Base-by-base conservation (phyloP, 2,888 invertebrate genomes). In the Dexiosoma caninum region DNA sequence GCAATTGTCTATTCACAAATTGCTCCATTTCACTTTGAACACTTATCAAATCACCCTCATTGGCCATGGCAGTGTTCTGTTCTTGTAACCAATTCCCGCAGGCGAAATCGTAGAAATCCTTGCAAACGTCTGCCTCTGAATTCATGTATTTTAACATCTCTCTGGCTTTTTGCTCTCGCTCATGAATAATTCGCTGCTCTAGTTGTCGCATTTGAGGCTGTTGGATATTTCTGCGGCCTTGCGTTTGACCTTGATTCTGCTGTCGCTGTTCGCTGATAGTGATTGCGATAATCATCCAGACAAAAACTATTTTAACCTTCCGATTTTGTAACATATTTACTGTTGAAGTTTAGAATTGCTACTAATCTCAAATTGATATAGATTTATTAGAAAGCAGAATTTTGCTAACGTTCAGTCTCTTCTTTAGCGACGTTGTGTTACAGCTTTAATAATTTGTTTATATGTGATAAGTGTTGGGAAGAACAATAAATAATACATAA, bases 61-160 rank as follows among this genome's bases (percentile, higher is more conserved):
- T 57, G 19, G 27, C 69, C 23, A 19, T 6, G 9, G 76, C 82
- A 0, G 78, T 83, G 1, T 60, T 78, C 49, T 87, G 85, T 51
- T 83, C 70, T 1, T 74, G 40, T 1, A 80, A 60, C 90, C 90
- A 89, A 32, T 86, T 87, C 27, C 90, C 89, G 44, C 89, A 89
- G 40, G 89, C 87, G 42, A 85, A 89, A 19, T 87, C 86, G 57
- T 86, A 90, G 77, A 89, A 90, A 75, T 89, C 87, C 14, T 59
- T 76, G 57, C 89, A 89, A 9, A 87, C 88, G 84, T 89, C 87
- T 0, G 82, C 81, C 12, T 81, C 84, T 2, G 83, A 69, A 44
- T 89, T 86, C 85, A 89, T 86, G 53, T 86, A 89, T 53, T 84
- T 78, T 9, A 81, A 66, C 37, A 83, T 77, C 23, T 84, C 83